Conservation (phyloP, 2,888 invertebrate genomes). For the Digitonthophagus gazella region DNA sequence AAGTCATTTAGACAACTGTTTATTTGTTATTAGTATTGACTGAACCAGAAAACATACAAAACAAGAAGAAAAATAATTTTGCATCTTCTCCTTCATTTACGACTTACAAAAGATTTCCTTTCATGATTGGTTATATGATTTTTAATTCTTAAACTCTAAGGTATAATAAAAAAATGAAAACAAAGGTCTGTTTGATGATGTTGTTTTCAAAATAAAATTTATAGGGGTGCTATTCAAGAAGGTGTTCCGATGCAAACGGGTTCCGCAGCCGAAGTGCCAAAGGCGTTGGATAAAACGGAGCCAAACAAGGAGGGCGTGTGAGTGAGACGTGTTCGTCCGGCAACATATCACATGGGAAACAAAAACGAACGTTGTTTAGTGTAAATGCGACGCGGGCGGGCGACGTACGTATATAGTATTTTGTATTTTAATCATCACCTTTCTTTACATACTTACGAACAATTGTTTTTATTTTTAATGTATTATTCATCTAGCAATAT, state of each 20-base stretch:
- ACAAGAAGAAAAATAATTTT: too few relatives aligned
- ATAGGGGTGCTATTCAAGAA: slow-evolving; percentile 23
- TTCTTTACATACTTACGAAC: slow-evolving; percentile 33
- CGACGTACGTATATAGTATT: slow-evolving; percentile 42
- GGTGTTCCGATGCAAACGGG: slow-evolving; percentile 24
- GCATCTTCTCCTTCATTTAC: too few relatives aligned
- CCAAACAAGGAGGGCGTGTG: slow-evolving; percentile 36
- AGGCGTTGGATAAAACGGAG: slow-evolving; percentile 25
- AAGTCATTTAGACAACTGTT: too few relatives aligned
- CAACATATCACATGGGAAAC: slow-evolving; percentile 46
- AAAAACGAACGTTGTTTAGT: slow-evolving; percentile 38
- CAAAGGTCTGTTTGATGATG: too few relatives aligned
- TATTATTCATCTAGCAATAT: slow-evolving; percentile 47
- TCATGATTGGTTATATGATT: too few relatives aligned
- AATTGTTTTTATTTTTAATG: slow-evolving; percentile 36
- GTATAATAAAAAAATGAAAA: too few relatives aligned
- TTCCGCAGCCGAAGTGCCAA: slow-evolving; percentile 21
- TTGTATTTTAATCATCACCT: slow-evolving; percentile 44
- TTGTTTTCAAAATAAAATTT: not conserved
- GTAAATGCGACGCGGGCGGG: slow-evolving; percentile 42
- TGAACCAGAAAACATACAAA: too few relatives aligned
- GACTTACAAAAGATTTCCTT: too few relatives aligned
- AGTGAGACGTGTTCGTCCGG: slow-evolving; percentile 31
- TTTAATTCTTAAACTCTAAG: too few relatives aligned
- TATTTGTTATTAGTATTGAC: too few relatives aligned